phyloP scores from a whole-genome alignment of 2,113 vertebrate genomes.

The Ceuthmochares aereus region DNA sequence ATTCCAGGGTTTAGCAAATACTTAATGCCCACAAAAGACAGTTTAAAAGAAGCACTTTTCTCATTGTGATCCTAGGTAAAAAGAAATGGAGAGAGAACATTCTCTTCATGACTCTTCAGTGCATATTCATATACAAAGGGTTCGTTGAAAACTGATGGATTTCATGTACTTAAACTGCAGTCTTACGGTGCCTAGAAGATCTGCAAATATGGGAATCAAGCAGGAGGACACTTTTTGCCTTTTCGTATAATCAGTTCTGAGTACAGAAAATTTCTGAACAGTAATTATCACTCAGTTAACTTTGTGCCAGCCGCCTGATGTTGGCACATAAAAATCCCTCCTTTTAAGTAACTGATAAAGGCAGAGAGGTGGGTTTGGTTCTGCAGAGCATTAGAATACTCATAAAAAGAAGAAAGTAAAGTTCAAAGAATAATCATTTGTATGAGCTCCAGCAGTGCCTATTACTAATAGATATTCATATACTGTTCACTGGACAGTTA shows the following conservation, averaged over 20 bases:
- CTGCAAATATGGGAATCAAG: background rate
- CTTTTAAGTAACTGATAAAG: conserved; percentile 27
- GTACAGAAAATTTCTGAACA: background rate
- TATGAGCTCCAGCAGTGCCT: conserved; percentile 1
- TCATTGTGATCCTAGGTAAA: background rate
- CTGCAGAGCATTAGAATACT: background rate
- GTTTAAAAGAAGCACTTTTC: background rate
- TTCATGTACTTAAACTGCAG: background rate
- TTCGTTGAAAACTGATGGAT: background rate
- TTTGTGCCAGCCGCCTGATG: background rate
- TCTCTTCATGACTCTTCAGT: background rate
- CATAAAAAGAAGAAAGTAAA: conserved; percentile 15
- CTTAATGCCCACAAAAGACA: background rate
- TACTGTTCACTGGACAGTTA: background rate
- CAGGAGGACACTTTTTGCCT: background rate
- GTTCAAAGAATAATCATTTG: conserved; percentile 37
- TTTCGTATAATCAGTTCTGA: background rate
- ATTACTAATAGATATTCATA: conserved; percentile 46
- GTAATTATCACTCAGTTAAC: conserved; percentile 10
- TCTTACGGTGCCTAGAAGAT: background rate
- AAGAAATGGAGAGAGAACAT: background rate
- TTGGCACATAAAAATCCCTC: background rate
- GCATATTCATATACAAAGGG: background rate
- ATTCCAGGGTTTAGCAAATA: background rate
- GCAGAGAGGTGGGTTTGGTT: background rate